phyloP scores from a whole-genome alignment of 2,888 invertebrate genomes.

The Acronicta aceris region DNA sequence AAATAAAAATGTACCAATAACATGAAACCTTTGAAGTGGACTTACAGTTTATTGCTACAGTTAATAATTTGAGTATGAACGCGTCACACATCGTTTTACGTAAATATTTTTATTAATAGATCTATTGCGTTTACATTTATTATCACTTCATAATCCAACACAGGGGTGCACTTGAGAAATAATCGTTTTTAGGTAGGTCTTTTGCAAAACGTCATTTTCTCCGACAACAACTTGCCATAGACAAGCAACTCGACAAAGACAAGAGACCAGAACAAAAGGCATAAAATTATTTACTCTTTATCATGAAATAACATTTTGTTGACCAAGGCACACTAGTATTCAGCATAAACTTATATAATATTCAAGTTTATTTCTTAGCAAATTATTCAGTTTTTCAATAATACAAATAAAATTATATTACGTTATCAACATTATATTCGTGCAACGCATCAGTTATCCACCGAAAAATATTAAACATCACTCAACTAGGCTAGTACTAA shows the following conservation, averaged over 20 bases:
- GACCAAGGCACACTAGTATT: constrained; percentile 2
- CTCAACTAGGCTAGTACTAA: no score
- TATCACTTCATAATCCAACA: constrained; percentile 41
- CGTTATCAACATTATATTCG: no score
- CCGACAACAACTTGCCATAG: constrained; percentile 62
- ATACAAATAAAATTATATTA: no score
- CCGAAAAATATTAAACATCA: no score
- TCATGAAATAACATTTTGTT: not conserved
- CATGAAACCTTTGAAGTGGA: constrained; percentile 77
- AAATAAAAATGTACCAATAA: constrained; percentile 64
- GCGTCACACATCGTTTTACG: constrained; percentile 61
- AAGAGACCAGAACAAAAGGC: not conserved
- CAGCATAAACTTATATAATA: no score
- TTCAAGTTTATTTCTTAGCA: no score
- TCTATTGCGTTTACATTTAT: constrained; percentile 59
- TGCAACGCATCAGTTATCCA: no score
- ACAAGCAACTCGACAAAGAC: constrained; percentile 28
- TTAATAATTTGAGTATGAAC: constrained; percentile 60
- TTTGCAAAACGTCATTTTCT: constrained; percentile 70
- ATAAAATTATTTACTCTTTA: no score
- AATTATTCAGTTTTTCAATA: no score
- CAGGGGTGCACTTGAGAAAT: constrained; percentile 53
- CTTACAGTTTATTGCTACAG: constrained; percentile 72
- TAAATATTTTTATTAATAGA: constrained; percentile 50
- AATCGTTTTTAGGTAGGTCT: constrained; percentile 60